Conservation (phyloP, 2,797 vertebrate genomes). For the Chloroceryle amazona region DNA sequence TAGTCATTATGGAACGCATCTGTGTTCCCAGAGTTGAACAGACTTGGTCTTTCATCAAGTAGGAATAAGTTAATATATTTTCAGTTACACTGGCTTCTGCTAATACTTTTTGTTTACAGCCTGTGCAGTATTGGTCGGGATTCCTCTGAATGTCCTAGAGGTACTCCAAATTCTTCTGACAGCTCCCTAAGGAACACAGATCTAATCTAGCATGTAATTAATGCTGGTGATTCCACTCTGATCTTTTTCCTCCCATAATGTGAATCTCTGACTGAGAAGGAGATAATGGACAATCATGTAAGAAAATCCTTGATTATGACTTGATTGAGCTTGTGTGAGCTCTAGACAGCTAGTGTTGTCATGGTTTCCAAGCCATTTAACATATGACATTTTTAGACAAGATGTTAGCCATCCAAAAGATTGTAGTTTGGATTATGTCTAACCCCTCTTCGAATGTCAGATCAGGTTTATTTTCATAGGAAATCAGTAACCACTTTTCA, state of each 20-base stretch:
- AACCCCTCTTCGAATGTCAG: neutral
- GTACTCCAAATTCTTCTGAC: slow-evolving; percentile 47
- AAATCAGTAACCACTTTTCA: slow-evolving; percentile 13
- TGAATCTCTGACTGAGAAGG: slow-evolving; percentile 74
- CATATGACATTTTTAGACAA: slow-evolving; percentile 56
- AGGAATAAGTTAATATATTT: neutral
- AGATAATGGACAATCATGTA: slow-evolving; percentile 82
- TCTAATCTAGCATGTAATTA: slow-evolving; percentile 73
- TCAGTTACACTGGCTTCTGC: neutral
- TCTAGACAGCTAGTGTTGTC: slow-evolving; percentile 74
- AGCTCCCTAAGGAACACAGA: slow-evolving; percentile 47
- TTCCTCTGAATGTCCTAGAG: neutral
- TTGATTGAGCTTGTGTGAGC: slow-evolving; percentile 80
- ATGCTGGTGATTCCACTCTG: slow-evolving; percentile 63
- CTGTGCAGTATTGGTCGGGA: neutral
- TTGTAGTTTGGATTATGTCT: slow-evolving; percentile 43
- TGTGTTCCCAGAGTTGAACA: neutral
- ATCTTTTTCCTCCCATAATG: slow-evolving; percentile 74
- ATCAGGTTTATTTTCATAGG: slow-evolving; percentile 46
- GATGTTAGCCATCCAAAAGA: slow-evolving; percentile 69
- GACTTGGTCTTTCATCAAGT: neutral
- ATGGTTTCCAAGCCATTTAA: slow-evolving; percentile 73
- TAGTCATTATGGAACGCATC: neutral
- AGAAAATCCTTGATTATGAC: slow-evolving; percentile 80
- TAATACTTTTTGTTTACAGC: neutral